phyloP scores from a whole-genome alignment of 2,888 invertebrate genomes.

The Leptarthrus brevirostris region DNA sequence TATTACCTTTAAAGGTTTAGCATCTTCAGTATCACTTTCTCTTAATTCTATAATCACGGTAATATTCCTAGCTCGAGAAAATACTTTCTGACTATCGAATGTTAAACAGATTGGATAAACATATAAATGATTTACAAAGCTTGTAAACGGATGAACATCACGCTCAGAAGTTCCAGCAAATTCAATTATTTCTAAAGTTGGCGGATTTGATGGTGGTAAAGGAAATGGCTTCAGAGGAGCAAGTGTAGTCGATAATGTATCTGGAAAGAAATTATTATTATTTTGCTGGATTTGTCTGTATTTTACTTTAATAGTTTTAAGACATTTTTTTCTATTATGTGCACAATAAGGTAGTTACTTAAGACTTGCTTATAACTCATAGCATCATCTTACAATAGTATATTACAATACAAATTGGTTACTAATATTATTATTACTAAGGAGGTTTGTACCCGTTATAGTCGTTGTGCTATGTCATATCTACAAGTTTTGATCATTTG shows the following conservation, averaged over 20 bases:
- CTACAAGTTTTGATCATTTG: too few relatives aligned
- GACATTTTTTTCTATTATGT: too few relatives aligned
- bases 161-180: slow-evolving; percentile 77
- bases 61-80: slow-evolving; percentile 93
- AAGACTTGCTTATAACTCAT: too few relatives aligned
- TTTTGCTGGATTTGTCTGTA: too few relatives aligned
- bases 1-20: slow-evolving; percentile 79
- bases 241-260: slow-evolving; percentile 85
- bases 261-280: slow-evolving; percentile 68
- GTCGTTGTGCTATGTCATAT: too few relatives aligned
- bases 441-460: too few relatives aligned
- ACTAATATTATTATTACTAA: too few relatives aligned
- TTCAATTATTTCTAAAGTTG: slow-evolving; percentile 87
- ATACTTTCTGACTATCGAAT: slow-evolving; percentile 92
- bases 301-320: too few relatives aligned
- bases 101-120: slow-evolving; percentile 88
- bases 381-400: too few relatives aligned
- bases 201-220: slow-evolving; percentile 78
- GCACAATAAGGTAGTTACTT: too few relatives aligned
- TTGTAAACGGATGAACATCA: slow-evolving; percentile 82
- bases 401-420: too few relatives aligned
- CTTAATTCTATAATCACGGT: slow-evolving; percentile 89
- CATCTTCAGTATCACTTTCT: slow-evolving; percentile 81
- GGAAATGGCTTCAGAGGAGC: slow-evolving; percentile 88
- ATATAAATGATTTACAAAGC: slow-evolving; percentile 90